These are phyloP conservation scores for Anomalospiza imberbis DNA, from an alignment of 2,797 vertebrate species.

Conservation along the genomic window DNA sequence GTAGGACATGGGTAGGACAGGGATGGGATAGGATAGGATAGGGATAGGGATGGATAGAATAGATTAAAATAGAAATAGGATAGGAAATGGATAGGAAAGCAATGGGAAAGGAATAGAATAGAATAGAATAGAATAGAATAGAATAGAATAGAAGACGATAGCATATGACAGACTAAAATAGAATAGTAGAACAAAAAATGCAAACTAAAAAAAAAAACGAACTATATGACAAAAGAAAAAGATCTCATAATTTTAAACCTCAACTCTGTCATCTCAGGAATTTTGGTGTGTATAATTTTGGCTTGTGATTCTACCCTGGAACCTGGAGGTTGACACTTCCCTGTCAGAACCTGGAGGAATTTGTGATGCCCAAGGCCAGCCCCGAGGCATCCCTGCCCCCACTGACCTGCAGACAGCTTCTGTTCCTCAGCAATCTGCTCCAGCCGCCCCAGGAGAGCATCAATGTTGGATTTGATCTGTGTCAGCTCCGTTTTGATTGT, in stretches of 20 bases:
- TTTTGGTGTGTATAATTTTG: neutral
- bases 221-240: neutral
- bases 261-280: accelerated
- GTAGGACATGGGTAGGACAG: neutral
- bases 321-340: neutral
- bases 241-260: accelerated
- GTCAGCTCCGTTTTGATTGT: constrained; percentile 91
- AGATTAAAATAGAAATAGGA: neutral
- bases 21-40: neutral
- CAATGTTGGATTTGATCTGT: constrained; percentile 93
- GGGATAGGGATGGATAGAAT: no score
- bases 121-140: no score
- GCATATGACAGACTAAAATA: neutral
- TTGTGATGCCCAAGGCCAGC: neutral
- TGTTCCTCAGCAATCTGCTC: constrained; percentile 91
- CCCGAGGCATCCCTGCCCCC: accelerated
- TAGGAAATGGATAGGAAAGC: neutral
- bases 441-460: constrained; percentile 87
- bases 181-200: neutral
- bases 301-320: neutral
- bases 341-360: neutral
- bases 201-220: neutral
- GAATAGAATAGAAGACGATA: neutral
- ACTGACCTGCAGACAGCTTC: constrained; percentile 81
- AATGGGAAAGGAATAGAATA: neutral